phyloP scores from a whole-genome alignment of 2,888 invertebrate genomes.

The Plusia festucae region DNA sequence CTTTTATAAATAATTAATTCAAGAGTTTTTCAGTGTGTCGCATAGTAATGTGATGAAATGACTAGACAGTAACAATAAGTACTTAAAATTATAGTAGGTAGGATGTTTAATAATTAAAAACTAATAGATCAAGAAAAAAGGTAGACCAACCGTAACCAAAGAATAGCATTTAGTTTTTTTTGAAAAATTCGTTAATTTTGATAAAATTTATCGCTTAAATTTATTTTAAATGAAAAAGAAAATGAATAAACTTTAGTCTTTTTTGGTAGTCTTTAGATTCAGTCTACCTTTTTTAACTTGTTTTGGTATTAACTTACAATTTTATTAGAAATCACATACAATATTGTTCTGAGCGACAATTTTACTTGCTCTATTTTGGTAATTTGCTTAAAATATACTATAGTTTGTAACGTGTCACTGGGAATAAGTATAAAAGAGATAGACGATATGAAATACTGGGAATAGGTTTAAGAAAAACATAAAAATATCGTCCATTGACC shows the following conservation, averaged over 20 bases:
- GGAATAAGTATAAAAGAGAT: constrained; percentile 9
- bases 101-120: constrained; percentile 22
- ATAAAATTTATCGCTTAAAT: too few species aligned
- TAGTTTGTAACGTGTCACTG: constrained; percentile 27
- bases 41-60: constrained; percentile 64
- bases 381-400: constrained; percentile 45
- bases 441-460: constrained; percentile 1
- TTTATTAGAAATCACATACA: constrained; percentile 46
- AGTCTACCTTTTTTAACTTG: not conserved
- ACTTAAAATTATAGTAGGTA: constrained; percentile 47
- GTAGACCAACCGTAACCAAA: not conserved
- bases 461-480: not conserved
- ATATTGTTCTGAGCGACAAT: constrained; percentile 45
- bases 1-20: not conserved
- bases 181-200: too few species aligned
- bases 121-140: constrained; percentile 6
- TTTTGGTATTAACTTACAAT: constrained; percentile 1
- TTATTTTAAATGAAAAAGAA: too few species aligned
- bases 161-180: too few species aligned
- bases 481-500: not conserved
- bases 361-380: constrained; percentile 37
- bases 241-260: too few species aligned
- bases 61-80: constrained; percentile 68
- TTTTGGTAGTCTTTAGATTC: too few species aligned
- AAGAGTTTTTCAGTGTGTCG: not conserved